Conservation (phyloP, 30 jellyfish, hydroid and myxozoan genomes). For the Hydractinia echinata region DNA sequence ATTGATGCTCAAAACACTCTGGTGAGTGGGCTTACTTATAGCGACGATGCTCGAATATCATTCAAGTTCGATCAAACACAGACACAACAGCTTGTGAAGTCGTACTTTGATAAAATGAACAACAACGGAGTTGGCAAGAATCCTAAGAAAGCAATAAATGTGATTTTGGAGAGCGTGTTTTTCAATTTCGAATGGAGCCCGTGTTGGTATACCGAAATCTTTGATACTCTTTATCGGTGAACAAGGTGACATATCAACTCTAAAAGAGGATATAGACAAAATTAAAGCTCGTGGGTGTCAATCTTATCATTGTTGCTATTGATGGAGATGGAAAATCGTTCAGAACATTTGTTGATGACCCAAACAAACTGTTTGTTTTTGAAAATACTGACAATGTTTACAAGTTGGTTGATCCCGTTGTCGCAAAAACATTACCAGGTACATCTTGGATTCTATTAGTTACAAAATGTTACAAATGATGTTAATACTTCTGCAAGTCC, state of each 20-base stretch:
- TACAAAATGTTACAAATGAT: neutral
- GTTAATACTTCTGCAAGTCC: neutral
- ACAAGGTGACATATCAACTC: neutral
- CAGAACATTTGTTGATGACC: neutral
- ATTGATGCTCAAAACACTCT: conserved; percentile 27
- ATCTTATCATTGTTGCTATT: conserved; percentile 6
- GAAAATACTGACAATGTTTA: neutral
- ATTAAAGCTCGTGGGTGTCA: neutral
- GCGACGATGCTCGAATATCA: conserved; percentile 24
- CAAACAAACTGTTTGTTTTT: neutral
- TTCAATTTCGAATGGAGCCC: conserved; percentile 41
- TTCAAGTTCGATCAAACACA: conserved; percentile 4
- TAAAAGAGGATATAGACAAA: neutral
- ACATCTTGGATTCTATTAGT: neutral
- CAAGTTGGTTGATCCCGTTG: conserved; percentile 1
- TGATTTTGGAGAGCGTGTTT: conserved; percentile 17
- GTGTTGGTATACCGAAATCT: conserved; percentile 47
- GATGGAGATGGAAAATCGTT: conserved; percentile 12
- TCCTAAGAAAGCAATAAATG: neutral
- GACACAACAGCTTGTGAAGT: neutral
- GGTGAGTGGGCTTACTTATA: conserved; percentile 52
- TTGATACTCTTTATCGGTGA: conserved; percentile 38
- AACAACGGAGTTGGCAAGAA: neutral
- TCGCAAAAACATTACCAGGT: neutral
- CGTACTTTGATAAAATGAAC: neutral